phyloP scores from a whole-genome alignment of 1,140 invertebrate genomes.

The Trichonephila clavipes region DNA sequence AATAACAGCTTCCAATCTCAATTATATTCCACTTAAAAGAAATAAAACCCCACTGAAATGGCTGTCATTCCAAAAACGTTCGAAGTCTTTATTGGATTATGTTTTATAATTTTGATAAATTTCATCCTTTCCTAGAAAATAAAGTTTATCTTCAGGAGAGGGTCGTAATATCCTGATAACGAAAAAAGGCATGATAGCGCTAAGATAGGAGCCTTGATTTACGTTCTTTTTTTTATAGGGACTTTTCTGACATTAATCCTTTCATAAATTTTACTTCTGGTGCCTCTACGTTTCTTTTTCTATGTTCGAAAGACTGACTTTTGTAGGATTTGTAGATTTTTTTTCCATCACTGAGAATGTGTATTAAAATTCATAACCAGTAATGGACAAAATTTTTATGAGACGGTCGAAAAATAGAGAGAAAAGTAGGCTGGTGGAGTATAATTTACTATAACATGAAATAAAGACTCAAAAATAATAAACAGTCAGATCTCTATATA shows the following conservation, averaged over 20 bases:
- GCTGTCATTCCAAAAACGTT: not conserved
- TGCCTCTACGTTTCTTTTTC: not conserved
- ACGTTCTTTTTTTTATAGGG: not conserved
- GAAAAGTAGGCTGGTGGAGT: no score
- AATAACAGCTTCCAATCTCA: conserved; percentile 26
- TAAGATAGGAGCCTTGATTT: not conserved
- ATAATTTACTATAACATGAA: no score
- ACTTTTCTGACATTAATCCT: not conserved
- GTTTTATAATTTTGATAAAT: conserved; percentile 40
- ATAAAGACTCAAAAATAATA: no score
- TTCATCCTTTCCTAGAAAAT: not conserved
- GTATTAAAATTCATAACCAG: no score
- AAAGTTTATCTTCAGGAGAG: conserved; percentile 10
- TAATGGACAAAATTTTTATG: no score
- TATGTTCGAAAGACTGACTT: not conserved
- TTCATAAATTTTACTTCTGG: not conserved
- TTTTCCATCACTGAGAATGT: no score
- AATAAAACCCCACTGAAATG: not conserved
- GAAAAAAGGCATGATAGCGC: not conserved
- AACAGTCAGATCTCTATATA: no score
- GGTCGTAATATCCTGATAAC: not conserved
- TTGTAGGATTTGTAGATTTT: no score
- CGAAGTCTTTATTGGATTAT: conserved; percentile 26
- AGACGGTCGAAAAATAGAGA: no score
- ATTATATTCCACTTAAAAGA: conserved; percentile 12